These are phyloP conservation scores for Drosophila kambysellisi DNA, from an alignment of 2,888 invertebrate genomes.

Conservation along the genomic window DNA sequence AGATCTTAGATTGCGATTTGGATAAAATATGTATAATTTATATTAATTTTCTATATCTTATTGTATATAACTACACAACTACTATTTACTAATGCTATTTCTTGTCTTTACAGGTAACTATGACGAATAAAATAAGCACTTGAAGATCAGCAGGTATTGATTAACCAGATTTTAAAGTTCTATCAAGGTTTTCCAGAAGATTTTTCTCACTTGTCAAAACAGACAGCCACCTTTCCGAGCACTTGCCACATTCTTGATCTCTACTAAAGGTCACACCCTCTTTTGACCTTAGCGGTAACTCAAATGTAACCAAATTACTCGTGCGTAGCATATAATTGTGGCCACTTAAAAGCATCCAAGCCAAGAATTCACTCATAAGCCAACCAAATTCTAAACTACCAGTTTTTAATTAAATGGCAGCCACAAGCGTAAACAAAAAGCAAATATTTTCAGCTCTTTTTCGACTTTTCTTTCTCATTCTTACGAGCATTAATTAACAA, in stretches of 20 bases:
- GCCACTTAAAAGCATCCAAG: conserved; percentile 20
- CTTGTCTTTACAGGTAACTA: conserved; percentile 59
- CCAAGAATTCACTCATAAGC: conserved; percentile 9
- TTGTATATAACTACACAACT: too few relatives aligned
- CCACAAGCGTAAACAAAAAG: conserved; percentile 24
- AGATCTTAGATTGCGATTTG: too few relatives aligned
- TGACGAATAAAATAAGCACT: not conserved
- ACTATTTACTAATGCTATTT: conserved; percentile 1
- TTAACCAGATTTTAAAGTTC: not conserved
- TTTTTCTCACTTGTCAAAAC: not conserved
- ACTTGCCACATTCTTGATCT: conserved; percentile 2
- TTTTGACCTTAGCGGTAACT: conserved; percentile 50
- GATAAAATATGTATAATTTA: too few relatives aligned
- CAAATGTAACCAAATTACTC: conserved; percentile 65
- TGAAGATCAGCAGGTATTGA: not conserved
- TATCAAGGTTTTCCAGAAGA: not conserved
- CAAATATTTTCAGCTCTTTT: conserved; percentile 39
- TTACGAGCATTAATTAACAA: conserved; percentile 71
- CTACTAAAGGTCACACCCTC: conserved; percentile 34
- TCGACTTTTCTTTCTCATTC: conserved; percentile 33
- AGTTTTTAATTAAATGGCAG: conserved; percentile 54
- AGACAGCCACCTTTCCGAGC: not conserved
- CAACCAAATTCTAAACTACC: conserved; percentile 25
- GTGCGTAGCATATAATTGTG: conserved; percentile 57
- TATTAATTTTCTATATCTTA: not conserved